phyloP scores from a whole-genome alignment of 2,113 vertebrate genomes.

The Xerus inauris region DNA sequence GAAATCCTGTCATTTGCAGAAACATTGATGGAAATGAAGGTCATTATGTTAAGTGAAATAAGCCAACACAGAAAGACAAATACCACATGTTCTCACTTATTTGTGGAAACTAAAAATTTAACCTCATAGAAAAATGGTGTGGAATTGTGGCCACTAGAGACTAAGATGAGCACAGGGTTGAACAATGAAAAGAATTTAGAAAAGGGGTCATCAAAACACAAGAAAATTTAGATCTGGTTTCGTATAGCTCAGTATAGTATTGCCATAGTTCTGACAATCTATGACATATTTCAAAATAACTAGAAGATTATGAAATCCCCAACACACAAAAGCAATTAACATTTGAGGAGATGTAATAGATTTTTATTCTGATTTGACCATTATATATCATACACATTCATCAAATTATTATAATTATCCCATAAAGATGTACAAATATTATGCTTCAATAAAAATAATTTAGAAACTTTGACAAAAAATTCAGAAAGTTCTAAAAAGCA shows the following conservation, averaged over 20 bases:
- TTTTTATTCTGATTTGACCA: background rate
- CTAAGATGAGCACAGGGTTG: background rate
- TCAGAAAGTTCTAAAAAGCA: background rate
- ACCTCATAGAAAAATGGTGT: background rate
- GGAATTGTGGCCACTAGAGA: background rate
- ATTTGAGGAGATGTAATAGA: background rate
- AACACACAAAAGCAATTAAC: background rate
- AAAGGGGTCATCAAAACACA: background rate
- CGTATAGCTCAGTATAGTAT: background rate
- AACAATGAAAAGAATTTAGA: background rate
- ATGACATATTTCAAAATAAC: background rate
- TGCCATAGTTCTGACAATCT: background rate
- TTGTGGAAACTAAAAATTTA: background rate
- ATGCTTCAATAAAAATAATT: background rate
- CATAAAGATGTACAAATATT: background rate
- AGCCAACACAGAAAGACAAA: background rate
- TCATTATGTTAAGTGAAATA: background rate
- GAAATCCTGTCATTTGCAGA: background rate
- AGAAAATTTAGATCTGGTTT: background rate
- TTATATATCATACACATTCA: background rate
- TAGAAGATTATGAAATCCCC: background rate
- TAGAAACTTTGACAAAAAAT: background rate
- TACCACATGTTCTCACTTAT: background rate
- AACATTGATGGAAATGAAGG: too few species aligned
- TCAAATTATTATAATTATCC: background rate